Conservation (phyloP, 1,140 invertebrate species). For the Lasaia peninsularis region DNA sequence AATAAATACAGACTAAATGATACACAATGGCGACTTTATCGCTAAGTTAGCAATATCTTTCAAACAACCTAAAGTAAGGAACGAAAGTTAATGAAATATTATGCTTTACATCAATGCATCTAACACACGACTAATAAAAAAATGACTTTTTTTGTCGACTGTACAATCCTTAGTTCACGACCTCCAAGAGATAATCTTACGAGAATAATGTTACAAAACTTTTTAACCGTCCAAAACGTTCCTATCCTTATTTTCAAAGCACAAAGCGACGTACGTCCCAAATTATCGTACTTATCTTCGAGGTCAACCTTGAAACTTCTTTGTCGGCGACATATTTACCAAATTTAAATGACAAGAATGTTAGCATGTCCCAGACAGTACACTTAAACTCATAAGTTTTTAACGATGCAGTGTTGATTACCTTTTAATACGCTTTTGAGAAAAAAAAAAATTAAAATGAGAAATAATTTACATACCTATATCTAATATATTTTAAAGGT, state of each 20-base stretch:
- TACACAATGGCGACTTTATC: no score
- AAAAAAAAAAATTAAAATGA: no score
- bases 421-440: background rate
- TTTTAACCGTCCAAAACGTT: slow-evolving; percentile 26
- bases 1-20: no score
- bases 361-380: slow-evolving; percentile 22
- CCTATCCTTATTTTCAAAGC: slow-evolving; percentile 33
- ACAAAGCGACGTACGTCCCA: slow-evolving; percentile 42
- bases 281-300: slow-evolving; percentile 65
- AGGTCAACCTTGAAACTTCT: slow-evolving; percentile 67
- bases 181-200: slow-evolving; percentile 20
- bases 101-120: no score
- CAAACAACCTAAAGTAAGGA: no score
- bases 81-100: no score
- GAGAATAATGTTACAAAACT: slow-evolving; percentile 19
- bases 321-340: slow-evolving; percentile 55
- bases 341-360: slow-evolving; percentile 45
- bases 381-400: background rate
- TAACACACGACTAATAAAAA: no score
- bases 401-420: background rate
- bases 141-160: no score
- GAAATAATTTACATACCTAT: no score
- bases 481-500: no score
- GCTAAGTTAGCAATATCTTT: no score
- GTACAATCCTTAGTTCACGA: slow-evolving; percentile 14